Percentiles rank a stretch among this genome's conserved stretches.
Conservation (phyloP, 2,113 vertebrate species). For the Sisor rabdophorus region DNA sequence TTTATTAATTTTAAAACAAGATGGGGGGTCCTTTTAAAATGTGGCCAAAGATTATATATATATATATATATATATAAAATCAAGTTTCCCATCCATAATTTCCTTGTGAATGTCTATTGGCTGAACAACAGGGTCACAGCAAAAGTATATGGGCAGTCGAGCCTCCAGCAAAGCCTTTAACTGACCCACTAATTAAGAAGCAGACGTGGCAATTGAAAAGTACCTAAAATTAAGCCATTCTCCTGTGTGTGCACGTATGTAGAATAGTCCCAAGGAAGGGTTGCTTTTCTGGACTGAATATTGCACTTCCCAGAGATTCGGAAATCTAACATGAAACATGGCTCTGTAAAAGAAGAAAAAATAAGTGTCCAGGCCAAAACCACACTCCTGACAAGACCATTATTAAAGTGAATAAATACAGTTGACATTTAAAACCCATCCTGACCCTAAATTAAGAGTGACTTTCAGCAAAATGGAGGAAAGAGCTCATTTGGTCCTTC, state of each 20-base stretch:
- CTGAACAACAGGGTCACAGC: constrained; percentile 58
- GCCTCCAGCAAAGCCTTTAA: constrained; percentile 55
- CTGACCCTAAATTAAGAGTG: constrained; percentile 63
- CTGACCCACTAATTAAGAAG: constrained; percentile 51
- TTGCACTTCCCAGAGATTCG: constrained; percentile 69
- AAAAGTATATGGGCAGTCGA: constrained; percentile 48
- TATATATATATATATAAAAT: too few species aligned
- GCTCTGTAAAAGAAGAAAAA: constrained; percentile 58
- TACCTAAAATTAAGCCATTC: constrained; percentile 56
- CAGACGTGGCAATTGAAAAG: constrained; percentile 55
- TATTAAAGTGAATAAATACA: constrained; percentile 72
- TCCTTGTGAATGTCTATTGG: constrained; percentile 59
- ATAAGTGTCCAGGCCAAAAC: constrained; percentile 57
- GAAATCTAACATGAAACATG: constrained; percentile 56
- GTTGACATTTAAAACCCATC: constrained; percentile 63
- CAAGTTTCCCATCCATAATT: constrained; percentile 56
- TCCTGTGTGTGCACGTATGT: constrained; percentile 34
- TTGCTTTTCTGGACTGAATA: constrained; percentile 68
- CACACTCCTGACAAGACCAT: constrained; percentile 61
- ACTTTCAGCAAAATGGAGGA: constrained; percentile 55
- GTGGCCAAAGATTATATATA: constrained; percentile 68
- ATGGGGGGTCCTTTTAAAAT: constrained; percentile 71
- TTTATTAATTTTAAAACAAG: constrained; percentile 73
- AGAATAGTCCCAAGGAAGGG: constrained; percentile 56
- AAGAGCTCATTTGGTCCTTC: constrained; percentile 56